These are phyloP conservation scores for Campaea margaritaria DNA, from an alignment of 2,888 invertebrate species.

Conservation along the genomic window DNA sequence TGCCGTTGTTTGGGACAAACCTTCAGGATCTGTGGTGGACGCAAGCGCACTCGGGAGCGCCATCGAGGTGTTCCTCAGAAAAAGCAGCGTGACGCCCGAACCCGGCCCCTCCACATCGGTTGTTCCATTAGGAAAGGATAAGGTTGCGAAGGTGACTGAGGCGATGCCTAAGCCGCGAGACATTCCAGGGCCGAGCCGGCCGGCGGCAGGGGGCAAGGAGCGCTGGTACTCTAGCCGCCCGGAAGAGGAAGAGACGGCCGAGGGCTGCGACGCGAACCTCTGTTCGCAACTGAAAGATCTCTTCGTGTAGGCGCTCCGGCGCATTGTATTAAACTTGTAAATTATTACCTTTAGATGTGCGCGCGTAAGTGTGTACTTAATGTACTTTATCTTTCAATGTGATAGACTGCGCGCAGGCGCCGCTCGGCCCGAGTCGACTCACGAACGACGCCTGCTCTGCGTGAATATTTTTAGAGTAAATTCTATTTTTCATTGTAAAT, in stretches of 20 bases:
- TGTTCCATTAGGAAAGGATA: slow-evolving; percentile 55
- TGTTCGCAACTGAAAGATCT: slow-evolving; percentile 94
- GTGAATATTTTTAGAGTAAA: slow-evolving; percentile 82
- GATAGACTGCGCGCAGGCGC: slow-evolving; percentile 78
- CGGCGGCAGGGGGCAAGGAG: slow-evolving; percentile 59
- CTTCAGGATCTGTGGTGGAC: slow-evolving; percentile 91
- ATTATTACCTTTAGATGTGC: slow-evolving; percentile 73
- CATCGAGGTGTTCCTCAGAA: slow-evolving; percentile 92
- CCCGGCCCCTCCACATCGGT: slow-evolving; percentile 67
- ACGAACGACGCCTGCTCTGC: slow-evolving; percentile 74
- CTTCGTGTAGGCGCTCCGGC: slow-evolving; percentile 88
- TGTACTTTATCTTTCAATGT: slow-evolving; percentile 83
- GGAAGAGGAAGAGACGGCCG: slow-evolving; percentile 89
- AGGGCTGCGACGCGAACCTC: slow-evolving; percentile 91
- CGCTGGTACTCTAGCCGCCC: slow-evolving; percentile 87
- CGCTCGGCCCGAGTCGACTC: slow-evolving; percentile 75
- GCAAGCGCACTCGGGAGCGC: slow-evolving; percentile 93
- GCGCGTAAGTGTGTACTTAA: slow-evolving; percentile 60
- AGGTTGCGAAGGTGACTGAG: slow-evolving; percentile 60
- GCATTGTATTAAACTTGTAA: slow-evolving; percentile 68
- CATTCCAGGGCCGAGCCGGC: slow-evolving; percentile 63
- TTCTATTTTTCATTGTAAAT: slow-evolving; percentile 84
- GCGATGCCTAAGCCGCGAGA: slow-evolving; percentile 69
- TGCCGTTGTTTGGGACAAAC: slow-evolving; percentile 90
- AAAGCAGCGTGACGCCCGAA: slow-evolving; percentile 79